These are phyloP conservation scores for Saccopteryx bilineata DNA, from an alignment of 2,113 vertebrate species.

Conservation along the genomic window DNA sequence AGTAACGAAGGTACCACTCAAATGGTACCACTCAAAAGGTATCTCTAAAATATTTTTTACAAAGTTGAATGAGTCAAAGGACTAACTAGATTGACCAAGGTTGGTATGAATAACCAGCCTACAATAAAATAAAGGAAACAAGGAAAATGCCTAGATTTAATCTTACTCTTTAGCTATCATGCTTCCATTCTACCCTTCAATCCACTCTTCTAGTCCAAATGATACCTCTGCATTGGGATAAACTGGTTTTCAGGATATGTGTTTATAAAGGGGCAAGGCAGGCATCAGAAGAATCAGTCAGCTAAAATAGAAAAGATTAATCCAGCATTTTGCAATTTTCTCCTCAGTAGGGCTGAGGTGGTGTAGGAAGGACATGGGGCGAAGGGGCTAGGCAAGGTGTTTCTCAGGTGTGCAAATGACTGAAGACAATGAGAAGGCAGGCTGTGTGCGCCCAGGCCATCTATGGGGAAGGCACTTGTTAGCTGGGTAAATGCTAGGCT, in stretches of 20 bases:
- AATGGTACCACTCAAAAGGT: neutral
- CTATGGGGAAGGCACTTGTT: neutral
- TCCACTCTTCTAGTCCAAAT: neutral
- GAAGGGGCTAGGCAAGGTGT: neutral
- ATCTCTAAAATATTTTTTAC: neutral
- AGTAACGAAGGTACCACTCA: neutral
- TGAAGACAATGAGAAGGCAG: neutral
- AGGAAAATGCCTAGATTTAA: neutral
- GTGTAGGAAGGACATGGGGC: neutral
- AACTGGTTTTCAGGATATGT: conserved; percentile 21
- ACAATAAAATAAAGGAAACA: neutral
- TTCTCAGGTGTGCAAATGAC: conserved; percentile 16
- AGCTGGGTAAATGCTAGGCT: conserved; percentile 27
- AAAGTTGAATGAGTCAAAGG: neutral
- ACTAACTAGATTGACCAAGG: neutral
- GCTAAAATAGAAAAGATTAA: conserved; percentile 51
- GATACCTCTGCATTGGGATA: neutral
- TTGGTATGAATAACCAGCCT: neutral
- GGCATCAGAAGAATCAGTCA: conserved; percentile 34
- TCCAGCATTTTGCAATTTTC: conserved; percentile 56
- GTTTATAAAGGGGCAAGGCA: conserved; percentile 30
- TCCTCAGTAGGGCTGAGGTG: neutral
- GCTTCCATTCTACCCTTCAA: neutral
- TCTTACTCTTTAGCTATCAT: neutral
- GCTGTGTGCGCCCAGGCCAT: neutral